Base-by-base conservation (phyloP, 2,113 vertebrate genomes). In the Neofelis nebulosa region DNA sequence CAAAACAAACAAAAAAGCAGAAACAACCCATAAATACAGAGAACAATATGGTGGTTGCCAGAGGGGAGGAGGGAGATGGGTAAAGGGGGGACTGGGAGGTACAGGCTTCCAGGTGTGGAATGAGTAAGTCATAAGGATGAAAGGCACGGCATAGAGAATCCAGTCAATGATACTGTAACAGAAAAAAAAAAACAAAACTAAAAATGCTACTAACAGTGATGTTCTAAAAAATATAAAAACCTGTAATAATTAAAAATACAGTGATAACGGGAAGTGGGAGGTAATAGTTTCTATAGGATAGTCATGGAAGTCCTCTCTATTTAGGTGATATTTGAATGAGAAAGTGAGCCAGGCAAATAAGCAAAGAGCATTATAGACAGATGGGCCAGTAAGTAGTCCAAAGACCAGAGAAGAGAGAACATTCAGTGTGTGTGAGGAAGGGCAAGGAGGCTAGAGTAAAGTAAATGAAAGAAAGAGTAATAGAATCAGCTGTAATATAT, bases 261-360 rank as follows among this genome's bases (percentile, higher is more conserved):
- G 19, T 89, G 66, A 81, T 57, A 93, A 76, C 31, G 29, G 13
- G 36, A 91, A 69, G 2, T 57, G 2, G 27, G 27, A 14, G 27
- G 15, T 78, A 78, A 65, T 50, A 63, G 21, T 86, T 87, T 66
- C 65, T 36, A 73, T 23, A 94, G 23, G 14, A 87, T 80, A 10
- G 33, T 96, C 50, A 91, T 38, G n/a, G 27, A 88, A 65, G 16
- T 19, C 10, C 48, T 88, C 52, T 93, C 48, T 66, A 12, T 85
- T 84, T 85, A 93, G 52, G 31, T 94, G 45, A 50, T 90, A 83
- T 52, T 3, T 94, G 19, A 93, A 48, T 91, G 31, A 91, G 85
- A 95, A 93, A 83, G 63, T 57, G 33, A 91, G 41, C 15, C 55
- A 93, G 16, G 61, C 50, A 94, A 84, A 84, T 65, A 80, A 91